Evolutionary conservation across 2,797 vertebrate genomes (phyloP).

Genomic region (Sebastiscus tertius): DNA sequence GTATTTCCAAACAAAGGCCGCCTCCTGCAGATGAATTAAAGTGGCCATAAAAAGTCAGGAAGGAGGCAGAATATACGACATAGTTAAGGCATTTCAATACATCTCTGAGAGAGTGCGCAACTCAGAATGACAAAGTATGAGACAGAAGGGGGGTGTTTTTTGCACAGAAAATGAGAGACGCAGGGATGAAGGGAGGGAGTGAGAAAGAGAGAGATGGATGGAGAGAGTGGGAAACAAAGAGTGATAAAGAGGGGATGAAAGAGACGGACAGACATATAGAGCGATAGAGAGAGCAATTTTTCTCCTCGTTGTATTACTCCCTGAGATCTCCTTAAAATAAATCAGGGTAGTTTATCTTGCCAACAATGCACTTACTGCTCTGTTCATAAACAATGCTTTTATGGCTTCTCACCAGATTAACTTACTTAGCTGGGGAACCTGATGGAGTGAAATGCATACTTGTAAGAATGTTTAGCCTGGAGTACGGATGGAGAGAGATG

Average conservation of each 20-base stretch:
- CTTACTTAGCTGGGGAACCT: conserved; percentile 61
- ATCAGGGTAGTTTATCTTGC: conserved; percentile 72
- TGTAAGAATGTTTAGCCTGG: conserved; percentile 28
- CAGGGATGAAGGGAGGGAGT: neutral
- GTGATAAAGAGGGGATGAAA: neutral
- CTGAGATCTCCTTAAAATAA: conserved; percentile 57
- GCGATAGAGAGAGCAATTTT: conserved; percentile 16
- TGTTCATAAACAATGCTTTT: conserved; percentile 77
- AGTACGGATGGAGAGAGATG: neutral
- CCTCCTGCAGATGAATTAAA: conserved; percentile 44
- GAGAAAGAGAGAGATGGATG: neutral
- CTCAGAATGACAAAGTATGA: neutral
- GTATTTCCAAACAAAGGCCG: conserved; percentile 29
- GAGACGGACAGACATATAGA: conserved; percentile 16
- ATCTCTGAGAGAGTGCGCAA: neutral
- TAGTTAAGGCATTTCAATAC: conserved; percentile 16
- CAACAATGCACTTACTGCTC: conserved; percentile 79
- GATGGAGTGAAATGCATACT: conserved; percentile 60
- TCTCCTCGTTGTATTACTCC: conserved; percentile 36
- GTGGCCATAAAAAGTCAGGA: conserved; percentile 43
- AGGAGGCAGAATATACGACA: conserved; percentile 36
- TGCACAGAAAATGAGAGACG: neutral
- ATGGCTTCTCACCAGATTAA: conserved; percentile 72
- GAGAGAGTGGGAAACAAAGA: neutral
- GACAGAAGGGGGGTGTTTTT: neutral